These are phyloP conservation scores for Prosapia bicincta DNA, from an alignment of 2,888 invertebrate genomes.

Conservation along the genomic window DNA sequence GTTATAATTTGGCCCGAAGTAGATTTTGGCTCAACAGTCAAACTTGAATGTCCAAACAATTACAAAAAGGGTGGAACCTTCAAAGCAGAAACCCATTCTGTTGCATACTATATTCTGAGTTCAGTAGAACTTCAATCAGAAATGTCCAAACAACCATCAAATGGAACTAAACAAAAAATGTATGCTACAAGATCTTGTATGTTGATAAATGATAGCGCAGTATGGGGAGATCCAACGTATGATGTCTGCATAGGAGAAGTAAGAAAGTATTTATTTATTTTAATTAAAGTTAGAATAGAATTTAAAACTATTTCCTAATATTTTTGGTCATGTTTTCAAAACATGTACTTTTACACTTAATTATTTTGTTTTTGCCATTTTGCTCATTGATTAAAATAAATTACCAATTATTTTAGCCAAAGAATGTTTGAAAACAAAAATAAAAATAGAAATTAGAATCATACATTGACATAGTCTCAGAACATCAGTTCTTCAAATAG, in stretches of 20 bases:
- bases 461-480: too few species aligned
- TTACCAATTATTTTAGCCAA: too few species aligned
- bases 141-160: neutral
- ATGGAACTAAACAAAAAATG: constrained; percentile 3
- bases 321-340: too few species aligned
- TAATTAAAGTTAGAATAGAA: neutral
- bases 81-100: neutral
- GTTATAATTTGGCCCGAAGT: constrained; percentile 21
- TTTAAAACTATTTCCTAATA: neutral
- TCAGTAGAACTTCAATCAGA: neutral
- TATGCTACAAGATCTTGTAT: constrained; percentile 21
- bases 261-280: neutral
- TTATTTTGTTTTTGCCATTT: too few species aligned
- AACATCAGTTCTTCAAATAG: too few species aligned
- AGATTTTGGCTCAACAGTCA: constrained; percentile 16
- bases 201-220: constrained; percentile 8
- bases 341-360: too few species aligned
- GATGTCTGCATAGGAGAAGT: constrained; percentile 20
- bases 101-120: neutral
- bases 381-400: too few species aligned
- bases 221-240: constrained; percentile 11
- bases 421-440: too few species aligned
- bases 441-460: too few species aligned
- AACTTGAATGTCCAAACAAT: constrained; percentile 22
- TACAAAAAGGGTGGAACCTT: neutral